phyloP scores from a whole-genome alignment of 2,113 vertebrate species.

The Vombatus ursinus region DNA sequence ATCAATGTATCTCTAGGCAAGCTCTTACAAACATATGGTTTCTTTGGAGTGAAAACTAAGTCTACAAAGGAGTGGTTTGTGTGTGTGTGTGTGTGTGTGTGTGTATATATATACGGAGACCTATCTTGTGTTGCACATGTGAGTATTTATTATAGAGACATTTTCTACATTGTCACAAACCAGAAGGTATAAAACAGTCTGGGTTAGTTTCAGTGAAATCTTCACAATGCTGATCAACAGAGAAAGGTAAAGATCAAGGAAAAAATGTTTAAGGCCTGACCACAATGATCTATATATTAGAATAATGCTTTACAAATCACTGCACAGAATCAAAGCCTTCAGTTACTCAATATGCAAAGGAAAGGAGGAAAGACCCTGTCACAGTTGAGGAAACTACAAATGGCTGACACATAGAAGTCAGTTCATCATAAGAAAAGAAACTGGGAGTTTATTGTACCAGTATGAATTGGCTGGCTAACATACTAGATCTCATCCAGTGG shows the following conservation, averaged over 20 bases:
- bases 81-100: not conserved
- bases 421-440: not conserved
- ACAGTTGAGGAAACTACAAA: not conserved
- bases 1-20: not conserved
- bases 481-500: not conserved
- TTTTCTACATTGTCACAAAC: not conserved
- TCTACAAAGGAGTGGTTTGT: not conserved
- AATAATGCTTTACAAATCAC: not conserved
- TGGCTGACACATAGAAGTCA: not conserved
- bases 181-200: not conserved
- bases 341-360: not conserved
- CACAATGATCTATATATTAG: not conserved
- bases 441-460: not conserved
- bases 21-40: not conserved
- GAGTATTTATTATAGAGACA: not conserved
- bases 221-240: not conserved
- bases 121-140: not conserved
- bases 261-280: not conserved
- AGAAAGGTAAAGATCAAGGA: not conserved
- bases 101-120: not conserved
- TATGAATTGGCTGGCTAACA: not conserved
- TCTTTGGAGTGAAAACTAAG: not conserved
- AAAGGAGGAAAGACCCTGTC: not conserved
- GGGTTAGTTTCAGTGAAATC: not conserved
- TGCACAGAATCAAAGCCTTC: not conserved